A percentile compares a stretch with the other conserved stretches of the same genome.
Conservation (phyloP, 2,888 invertebrate genomes). For the Elgonia sp. region DNA sequence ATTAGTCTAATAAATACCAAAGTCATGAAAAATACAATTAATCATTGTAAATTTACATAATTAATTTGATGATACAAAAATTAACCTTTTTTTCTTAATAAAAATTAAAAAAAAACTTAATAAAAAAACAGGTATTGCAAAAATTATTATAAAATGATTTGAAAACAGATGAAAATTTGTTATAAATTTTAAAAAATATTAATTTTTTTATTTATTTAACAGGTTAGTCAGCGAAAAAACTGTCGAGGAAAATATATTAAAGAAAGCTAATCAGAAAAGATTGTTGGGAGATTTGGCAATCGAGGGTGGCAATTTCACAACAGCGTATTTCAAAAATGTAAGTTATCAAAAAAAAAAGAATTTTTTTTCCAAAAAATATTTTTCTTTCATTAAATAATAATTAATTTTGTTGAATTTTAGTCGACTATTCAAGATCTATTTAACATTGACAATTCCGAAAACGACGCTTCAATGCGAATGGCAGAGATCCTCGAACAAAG, state of each 20-base stretch:
- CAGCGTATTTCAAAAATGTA: slow-evolving; percentile 96
- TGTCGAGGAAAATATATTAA: slow-evolving; percentile 99
- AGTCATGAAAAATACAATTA: too few species aligned
- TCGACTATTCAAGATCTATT: slow-evolving; percentile 98
- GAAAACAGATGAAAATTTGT: too few species aligned
- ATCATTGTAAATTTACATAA: too few species aligned
- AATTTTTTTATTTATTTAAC: slow-evolving; percentile 22
- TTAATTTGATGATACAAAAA: too few species aligned
- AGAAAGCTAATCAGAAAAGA: slow-evolving; percentile 99
- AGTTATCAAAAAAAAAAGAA: slow-evolving; percentile 81
- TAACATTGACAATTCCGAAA: slow-evolving; percentile 91
- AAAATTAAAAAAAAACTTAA: too few species aligned
- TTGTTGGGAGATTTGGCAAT: slow-evolving; percentile 98
- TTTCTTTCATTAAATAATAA: too few species aligned
- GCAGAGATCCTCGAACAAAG: slow-evolving; percentile 88
- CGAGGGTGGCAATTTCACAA: slow-evolving; percentile 99
- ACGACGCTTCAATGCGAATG: slow-evolving; percentile 89
- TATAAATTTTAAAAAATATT: background rate
- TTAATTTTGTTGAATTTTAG: slow-evolving; percentile 85
- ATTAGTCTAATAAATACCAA: too few species aligned
- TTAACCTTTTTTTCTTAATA: too few species aligned
- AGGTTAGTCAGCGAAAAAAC: slow-evolving; percentile 98
- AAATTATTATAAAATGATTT: background rate
- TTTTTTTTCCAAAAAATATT: background rate
- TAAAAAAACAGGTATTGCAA: too few species aligned